These are phyloP conservation scores for Scatophagus argus DNA, from an alignment of 2,113 vertebrate genomes.

Conservation along the genomic window DNA sequence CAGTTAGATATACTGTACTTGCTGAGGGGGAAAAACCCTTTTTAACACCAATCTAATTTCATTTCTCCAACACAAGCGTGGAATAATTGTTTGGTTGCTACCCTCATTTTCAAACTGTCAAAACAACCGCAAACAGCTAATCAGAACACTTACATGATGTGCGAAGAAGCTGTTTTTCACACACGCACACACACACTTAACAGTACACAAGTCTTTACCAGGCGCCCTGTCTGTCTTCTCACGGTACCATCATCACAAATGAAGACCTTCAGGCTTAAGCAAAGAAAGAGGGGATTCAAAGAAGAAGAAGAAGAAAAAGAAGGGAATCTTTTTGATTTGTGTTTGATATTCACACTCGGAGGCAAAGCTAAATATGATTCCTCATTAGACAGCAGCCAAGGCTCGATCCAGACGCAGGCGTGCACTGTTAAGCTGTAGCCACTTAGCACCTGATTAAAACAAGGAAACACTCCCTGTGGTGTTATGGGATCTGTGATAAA, in stretches of 20 bases:
- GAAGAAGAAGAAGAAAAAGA: slow-evolving; percentile 33
- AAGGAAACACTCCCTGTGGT: slow-evolving; percentile 75
- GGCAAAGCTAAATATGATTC: slow-evolving; percentile 71
- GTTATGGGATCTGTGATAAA: slow-evolving; percentile 71
- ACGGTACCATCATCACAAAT: slow-evolving; percentile 56
- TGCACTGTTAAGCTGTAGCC: slow-evolving; percentile 74
- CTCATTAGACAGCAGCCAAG: slow-evolving; percentile 74
- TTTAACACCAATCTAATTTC: slow-evolving; percentile 31
- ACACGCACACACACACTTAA: not conserved
- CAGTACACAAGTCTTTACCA: slow-evolving; percentile 13
- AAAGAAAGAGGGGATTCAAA: slow-evolving; percentile 19
- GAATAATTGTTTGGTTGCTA: slow-evolving; percentile 24
- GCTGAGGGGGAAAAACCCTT: slow-evolving; percentile 15
- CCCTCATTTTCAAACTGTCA: slow-evolving; percentile 52
- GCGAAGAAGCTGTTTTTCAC: slow-evolving; percentile 22
- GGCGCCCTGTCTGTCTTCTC: slow-evolving; percentile 29
- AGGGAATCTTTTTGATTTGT: slow-evolving; percentile 64
- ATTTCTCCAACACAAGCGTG: slow-evolving; percentile 16
- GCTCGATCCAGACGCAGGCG: slow-evolving; percentile 70
- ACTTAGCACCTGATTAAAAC: slow-evolving; percentile 83
- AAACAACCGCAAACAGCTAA: slow-evolving; percentile 32
- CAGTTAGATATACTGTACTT: slow-evolving; percentile 15
- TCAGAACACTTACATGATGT: slow-evolving; percentile 18
- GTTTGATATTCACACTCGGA: slow-evolving; percentile 79
- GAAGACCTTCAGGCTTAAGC: slow-evolving; percentile 59